Base-by-base conservation (phyloP, 37 sponge, comb jelly and placozoan genomes). In the Theonella swinhoei region DNA sequence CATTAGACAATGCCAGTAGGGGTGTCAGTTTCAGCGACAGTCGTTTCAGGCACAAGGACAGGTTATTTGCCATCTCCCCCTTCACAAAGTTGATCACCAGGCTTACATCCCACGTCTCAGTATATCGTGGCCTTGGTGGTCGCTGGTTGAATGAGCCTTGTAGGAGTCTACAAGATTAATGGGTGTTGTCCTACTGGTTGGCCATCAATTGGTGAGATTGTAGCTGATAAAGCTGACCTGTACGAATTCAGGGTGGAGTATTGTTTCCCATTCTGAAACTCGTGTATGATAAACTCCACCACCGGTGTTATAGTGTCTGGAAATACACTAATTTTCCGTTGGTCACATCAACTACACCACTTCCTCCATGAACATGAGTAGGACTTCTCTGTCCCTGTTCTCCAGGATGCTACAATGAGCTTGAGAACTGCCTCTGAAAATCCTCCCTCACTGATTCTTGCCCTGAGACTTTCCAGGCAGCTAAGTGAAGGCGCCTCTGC, bases 141-240 rank as follows among this genome's bases (percentile, higher is more conserved):
- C 80, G 36, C 11, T 5, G 54, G 29, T 64, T 47, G 14, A 47
- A 47, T 47, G 11, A 47, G 11, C 54, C 54, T 47, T 47, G 54
- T 7, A 47, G 54, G 7, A 14, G 11, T 47, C 54, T 47, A 14
- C 54, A 47, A n/a, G 11, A 47, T 14, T 17, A 47, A 14, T 14
- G 54, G 54, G 54, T 47, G 54, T 47, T 47, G 14, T 26, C 85
- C 85, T 3, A 84, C 77, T 42, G 43, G 62, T 11, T 62, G n/a
- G 17, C 85, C 85, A 1, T 84, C 77, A 0, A 84, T 29, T 42
- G 32, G 76, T 0, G 39, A 61, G 30, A 42, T 38, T 23, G 70
- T 58, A 0, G 85, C 39, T 9, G 77, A 84, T 30, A 84, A 4
- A 19, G 85, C 85, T 76, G 85, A 84, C 0, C 85, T 47, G 54